A percentile compares a stretch with the other conserved stretches of the same genome.
These are phyloP conservation scores for Elaphurus davidianus DNA, from an alignment of 2,113 vertebrate genomes.

Conservation along the genomic window DNA sequence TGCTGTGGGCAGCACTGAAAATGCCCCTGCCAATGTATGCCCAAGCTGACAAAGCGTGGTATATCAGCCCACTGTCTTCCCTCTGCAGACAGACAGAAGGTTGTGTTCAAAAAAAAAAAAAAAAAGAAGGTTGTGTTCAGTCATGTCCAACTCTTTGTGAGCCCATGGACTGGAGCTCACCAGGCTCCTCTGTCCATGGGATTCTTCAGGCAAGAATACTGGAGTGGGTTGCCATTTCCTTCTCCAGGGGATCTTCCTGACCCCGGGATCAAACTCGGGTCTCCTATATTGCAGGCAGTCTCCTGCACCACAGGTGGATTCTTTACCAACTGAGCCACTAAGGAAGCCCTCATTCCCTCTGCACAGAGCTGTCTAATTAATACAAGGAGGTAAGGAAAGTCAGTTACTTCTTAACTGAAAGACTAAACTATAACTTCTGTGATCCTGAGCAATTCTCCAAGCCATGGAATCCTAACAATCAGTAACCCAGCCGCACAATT, in stretches of 20 bases:
- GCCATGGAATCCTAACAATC: not conserved
- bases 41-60: not conserved
- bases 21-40: not conserved
- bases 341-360: not conserved
- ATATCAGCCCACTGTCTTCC: not conserved
- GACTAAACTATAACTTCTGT: constrained; percentile 2
- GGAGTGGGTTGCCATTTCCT: not conserved
- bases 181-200: not conserved
- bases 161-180: not conserved
- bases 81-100: not conserved
- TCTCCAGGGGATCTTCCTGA: not conserved
- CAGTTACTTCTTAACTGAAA: not conserved
- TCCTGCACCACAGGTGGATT: not conserved
- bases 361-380: not conserved
- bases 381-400: not conserved
- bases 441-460: not conserved
- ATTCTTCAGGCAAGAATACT: not conserved
- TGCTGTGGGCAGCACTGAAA: not conserved
- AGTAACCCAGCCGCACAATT: not conserved
- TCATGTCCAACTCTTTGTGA: not conserved
- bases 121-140: not conserved
- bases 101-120: too few relatives aligned
- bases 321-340: not conserved
- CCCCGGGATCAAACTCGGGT: not conserved
- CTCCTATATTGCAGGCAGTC: not conserved